These are phyloP conservation scores for Eonycteris spelaea DNA, from an alignment of 2,113 vertebrate genomes.

Conservation along the genomic window DNA sequence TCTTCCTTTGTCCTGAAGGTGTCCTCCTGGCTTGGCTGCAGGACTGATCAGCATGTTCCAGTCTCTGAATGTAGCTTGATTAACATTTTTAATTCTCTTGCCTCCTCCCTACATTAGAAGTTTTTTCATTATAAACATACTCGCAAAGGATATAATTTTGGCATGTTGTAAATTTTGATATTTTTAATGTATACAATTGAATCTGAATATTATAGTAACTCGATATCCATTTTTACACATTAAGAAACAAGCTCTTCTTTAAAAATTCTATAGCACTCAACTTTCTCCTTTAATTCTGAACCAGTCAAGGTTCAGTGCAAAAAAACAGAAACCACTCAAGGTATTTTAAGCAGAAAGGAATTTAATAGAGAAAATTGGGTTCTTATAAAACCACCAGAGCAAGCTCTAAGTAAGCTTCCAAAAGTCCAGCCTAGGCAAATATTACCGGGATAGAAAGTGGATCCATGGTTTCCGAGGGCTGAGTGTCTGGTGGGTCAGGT, in stretches of 20 bases:
- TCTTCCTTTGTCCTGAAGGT: no score
- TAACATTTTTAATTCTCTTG: no score
- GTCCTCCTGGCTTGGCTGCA: no score
- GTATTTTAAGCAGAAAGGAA: constrained; percentile 17
- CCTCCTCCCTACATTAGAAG: no score
- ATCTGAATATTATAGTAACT: not conserved
- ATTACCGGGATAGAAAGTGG: not conserved
- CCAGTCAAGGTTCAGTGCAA: not conserved
- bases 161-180: not conserved
- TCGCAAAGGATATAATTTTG: not conserved
- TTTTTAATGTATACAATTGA: not conserved
- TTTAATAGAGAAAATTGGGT: not conserved
- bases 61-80: no score
- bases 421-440: not conserved
- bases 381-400: not conserved
- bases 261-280: not conserved
- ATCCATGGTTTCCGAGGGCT: not conserved
- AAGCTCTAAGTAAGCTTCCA: not conserved
- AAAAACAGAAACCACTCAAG: not conserved
- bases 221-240: not conserved
- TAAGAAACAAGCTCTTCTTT: not conserved
- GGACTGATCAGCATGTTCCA: no score
- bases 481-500: no score
- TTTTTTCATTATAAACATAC: not conserved
- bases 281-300: constrained; percentile 7